Percentiles rank a stretch among this genome's conserved stretches.
Conservation (phyloP, 2,888 invertebrate genomes). For the Syrphus vitripennis region DNA sequence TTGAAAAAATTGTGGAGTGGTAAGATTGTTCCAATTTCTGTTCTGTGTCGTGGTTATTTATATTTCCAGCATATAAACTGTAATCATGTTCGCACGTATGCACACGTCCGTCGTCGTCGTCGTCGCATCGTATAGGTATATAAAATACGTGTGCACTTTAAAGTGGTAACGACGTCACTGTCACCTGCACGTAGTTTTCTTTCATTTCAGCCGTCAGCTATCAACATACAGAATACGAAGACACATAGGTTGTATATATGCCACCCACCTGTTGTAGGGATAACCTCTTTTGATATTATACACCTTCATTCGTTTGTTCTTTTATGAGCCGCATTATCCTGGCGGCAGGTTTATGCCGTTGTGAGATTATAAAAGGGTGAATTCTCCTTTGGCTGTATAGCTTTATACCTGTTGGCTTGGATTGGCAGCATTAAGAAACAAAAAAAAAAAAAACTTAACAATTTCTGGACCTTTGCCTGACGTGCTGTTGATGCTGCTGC, state of each 20-base stretch:
- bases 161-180: slow-evolving; percentile 55
- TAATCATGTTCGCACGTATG: slow-evolving; percentile 63
- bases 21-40: slow-evolving; percentile 5
- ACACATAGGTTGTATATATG: neutral
- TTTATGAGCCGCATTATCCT: slow-evolving; percentile 61
- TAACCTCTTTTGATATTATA: slow-evolving; percentile 49
- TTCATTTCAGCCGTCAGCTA: slow-evolving; percentile 34
- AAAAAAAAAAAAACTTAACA: neutral
- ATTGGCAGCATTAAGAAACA: neutral
- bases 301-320: slow-evolving; percentile 43
- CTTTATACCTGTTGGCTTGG: slow-evolving; percentile 41
- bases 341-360: neutral
- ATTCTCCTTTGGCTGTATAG: slow-evolving; percentile 53
- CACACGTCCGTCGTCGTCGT: slow-evolving; percentile 15
- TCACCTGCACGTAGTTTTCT: slow-evolving; percentile 61
- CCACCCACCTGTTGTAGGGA: slow-evolving; percentile 36
- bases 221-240: too few relatives aligned
- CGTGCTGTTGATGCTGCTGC: slow-evolving; percentile 8
- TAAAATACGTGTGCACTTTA: slow-evolving; percentile 51
- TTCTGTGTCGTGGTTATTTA: slow-evolving; percentile 14
- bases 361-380: slow-evolving; percentile 52
- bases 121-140: neutral
- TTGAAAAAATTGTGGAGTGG: neutral
- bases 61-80: slow-evolving; percentile 15
- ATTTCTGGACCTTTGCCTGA: slow-evolving; percentile 12